These are phyloP conservation scores for Platyscelio sp. DNA, from an alignment of 2,888 invertebrate genomes.

Conservation along the genomic window DNA sequence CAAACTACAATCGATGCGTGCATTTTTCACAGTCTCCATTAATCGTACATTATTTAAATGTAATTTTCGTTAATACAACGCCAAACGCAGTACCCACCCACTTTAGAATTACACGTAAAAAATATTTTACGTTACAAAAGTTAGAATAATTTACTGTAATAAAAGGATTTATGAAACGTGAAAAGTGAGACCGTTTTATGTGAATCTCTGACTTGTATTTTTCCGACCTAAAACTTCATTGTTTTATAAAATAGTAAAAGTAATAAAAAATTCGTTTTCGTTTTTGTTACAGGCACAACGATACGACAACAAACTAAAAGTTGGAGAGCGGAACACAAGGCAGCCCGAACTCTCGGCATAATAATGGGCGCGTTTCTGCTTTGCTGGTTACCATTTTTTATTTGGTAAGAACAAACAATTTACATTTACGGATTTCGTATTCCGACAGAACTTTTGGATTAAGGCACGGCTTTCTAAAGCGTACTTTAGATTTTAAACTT, in stretches of 20 bases:
- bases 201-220: too few species aligned
- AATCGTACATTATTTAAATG: too few species aligned
- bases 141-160: too few species aligned
- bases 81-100: too few species aligned
- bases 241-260: constrained; percentile 19
- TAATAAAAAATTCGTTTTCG: constrained; percentile 35
- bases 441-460: constrained; percentile 86
- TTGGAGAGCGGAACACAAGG: constrained; percentile 96
- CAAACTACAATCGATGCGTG: too few species aligned
- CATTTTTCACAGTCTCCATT: too few species aligned
- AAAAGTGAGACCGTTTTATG: too few species aligned
- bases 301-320: constrained; percentile 91
- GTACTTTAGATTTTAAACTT: constrained; percentile 15
- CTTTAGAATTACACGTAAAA: too few species aligned
- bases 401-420: constrained; percentile 90
- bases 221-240: too few species aligned
- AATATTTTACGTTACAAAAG: too few species aligned
- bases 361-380: constrained; percentile 98
- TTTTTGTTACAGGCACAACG: constrained; percentile 87
- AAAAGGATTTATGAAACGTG: too few species aligned
- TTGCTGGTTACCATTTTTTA: constrained; percentile 98
- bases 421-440: constrained; percentile 88
- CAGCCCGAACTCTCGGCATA: constrained; percentile 97
- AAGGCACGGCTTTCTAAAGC: constrained; percentile 7
- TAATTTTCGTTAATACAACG: too few species aligned